Evolutionary conservation across 2,888 invertebrate genomes (phyloP).

Genomic region (Hanleya hanleyi): DNA sequence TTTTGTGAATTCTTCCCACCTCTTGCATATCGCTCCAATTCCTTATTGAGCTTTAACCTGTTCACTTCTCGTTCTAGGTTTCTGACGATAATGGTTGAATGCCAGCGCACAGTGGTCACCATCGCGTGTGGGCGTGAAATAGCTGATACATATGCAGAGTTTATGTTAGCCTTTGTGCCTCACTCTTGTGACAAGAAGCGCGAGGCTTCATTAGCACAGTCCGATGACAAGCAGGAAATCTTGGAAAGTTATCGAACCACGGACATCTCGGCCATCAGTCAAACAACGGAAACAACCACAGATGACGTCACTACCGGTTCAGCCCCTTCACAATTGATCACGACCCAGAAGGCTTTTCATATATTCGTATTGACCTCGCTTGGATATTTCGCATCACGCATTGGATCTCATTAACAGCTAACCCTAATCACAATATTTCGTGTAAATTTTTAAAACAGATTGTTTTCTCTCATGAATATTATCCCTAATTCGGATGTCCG

Average conservation of each 20-base stretch:
- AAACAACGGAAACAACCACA: neutral
- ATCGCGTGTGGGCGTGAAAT: neutral
- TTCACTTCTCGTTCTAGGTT: neutral
- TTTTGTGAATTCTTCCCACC: neutral
- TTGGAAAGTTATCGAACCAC: neutral
- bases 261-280: neutral
- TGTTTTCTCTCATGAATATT: too few species aligned
- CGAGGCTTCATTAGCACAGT: neutral
- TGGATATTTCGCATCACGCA: too few species aligned
- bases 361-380: too few species aligned
- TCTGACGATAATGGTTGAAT: conserved; percentile 5
- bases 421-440: too few species aligned
- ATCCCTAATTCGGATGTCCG: too few species aligned
- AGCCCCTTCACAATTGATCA: too few species aligned
- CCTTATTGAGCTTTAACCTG: neutral
- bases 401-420: too few species aligned
- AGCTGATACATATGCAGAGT: conserved; percentile 7
- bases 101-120: neutral
- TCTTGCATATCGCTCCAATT: too few species aligned
- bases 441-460: too few species aligned
- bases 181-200: conserved; percentile 8
- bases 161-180: conserved; percentile 10
- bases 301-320: too few species aligned
- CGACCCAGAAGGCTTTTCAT: too few species aligned
- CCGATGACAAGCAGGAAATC: neutral